Percentiles rank a stretch among this genome's conserved stretches.
Conservation (phyloP, 2,113 vertebrate species). For the Thoracochromis brauschi region DNA sequence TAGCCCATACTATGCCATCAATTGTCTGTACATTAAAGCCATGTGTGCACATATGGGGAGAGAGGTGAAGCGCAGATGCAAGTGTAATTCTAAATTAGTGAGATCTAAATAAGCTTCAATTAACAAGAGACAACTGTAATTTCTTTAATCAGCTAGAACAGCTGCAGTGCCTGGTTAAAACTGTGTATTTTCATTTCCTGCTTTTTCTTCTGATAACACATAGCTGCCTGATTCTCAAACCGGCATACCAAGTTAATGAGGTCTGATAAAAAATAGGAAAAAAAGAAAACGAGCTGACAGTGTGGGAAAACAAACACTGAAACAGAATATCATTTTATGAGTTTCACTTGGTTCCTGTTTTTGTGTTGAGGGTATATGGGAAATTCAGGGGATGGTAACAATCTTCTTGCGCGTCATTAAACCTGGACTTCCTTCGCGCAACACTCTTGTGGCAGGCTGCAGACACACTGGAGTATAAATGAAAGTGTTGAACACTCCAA, state of each 20-base stretch:
- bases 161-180: conserved; percentile 20
- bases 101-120: conserved; percentile 22
- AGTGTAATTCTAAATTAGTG: conserved; percentile 6
- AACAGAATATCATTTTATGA: background rate
- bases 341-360: background rate
- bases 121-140: conserved; percentile 38
- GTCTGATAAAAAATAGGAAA: background rate
- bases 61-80: background rate
- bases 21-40: conserved; percentile 1
- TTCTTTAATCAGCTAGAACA: conserved; percentile 46
- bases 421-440: background rate
- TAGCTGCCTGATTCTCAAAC: background rate
- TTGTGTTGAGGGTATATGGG: background rate
- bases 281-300: background rate
- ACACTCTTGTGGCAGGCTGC: background rate
- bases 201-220: background rate
- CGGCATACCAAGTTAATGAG: background rate
- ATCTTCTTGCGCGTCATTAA: background rate
- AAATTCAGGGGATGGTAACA: background rate
- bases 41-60: background rate
- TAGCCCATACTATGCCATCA: conserved; percentile 3
- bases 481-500: background rate
- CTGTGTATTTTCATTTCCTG: background rate
- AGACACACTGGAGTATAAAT: background rate
- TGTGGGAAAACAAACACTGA: conserved; percentile 2